Conservation (phyloP, 1,140 invertebrate species). For the Megalonaias nervosa region DNA sequence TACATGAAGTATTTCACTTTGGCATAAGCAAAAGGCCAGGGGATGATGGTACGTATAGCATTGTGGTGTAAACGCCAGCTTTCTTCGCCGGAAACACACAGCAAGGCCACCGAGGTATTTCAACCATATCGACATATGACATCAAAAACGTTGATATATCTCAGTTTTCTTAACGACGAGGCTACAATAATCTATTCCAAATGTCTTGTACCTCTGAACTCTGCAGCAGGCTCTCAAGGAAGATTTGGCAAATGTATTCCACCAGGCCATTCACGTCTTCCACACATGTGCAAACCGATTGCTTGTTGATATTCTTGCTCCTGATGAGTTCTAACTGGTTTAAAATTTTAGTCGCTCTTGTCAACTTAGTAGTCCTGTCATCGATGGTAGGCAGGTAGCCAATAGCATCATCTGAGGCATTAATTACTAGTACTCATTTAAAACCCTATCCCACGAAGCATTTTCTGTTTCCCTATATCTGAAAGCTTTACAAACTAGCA, state of each 20-base stretch:
- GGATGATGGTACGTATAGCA: neutral
- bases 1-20: slow-evolving; percentile 4
- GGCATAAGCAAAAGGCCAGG: neutral
- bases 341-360: too few relatives aligned
- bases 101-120: neutral
- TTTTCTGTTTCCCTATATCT: neutral
- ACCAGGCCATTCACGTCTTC: too few relatives aligned
- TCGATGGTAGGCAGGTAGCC: too few relatives aligned
- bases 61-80: neutral
- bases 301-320: too few relatives aligned
- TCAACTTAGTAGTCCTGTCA: too few relatives aligned
- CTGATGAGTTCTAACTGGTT: too few relatives aligned
- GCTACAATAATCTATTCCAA: neutral
- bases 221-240: too few relatives aligned
- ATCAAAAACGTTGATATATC: neutral
- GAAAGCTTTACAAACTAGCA: neutral
- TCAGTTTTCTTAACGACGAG: neutral
- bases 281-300: too few relatives aligned
- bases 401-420: too few relatives aligned
- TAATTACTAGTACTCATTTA: neutral
- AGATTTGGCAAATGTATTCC: too few relatives aligned
- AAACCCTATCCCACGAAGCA: neutral
- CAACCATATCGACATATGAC: neutral
- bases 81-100: neutral
- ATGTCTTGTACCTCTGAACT: neutral